Conservation (phyloP, 2,888 invertebrate species). For the Aromia moschata region DNA sequence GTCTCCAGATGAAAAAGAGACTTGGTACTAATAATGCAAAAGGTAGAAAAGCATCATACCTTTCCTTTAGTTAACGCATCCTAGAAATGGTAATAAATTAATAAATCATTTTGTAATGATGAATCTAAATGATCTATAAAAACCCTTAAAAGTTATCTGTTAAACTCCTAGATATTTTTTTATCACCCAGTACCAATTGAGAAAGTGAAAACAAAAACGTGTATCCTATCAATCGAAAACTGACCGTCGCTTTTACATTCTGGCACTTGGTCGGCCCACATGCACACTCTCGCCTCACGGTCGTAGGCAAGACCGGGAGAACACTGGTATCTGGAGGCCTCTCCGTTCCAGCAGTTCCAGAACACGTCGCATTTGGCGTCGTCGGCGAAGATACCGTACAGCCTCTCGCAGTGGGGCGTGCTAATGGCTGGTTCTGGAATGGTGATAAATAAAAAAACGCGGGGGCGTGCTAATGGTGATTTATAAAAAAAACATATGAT, state of each 20-base stretch:
- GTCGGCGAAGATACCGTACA: constrained; percentile 94
- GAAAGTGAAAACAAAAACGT: background rate
- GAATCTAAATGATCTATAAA: too few relatives aligned
- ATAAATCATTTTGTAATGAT: too few relatives aligned
- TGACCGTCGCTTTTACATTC: constrained; percentile 90
- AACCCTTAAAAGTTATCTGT: too few relatives aligned
- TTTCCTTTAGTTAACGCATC: too few relatives aligned
- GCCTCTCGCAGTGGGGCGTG: constrained; percentile 83
- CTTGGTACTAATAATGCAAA: too few relatives aligned
- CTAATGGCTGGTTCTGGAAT: constrained; percentile 82
- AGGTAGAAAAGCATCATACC: too few relatives aligned
- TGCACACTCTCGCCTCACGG: constrained; percentile 90
- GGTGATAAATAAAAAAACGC: too few relatives aligned
- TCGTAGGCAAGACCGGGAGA: constrained; percentile 95
- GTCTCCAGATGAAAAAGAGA: too few relatives aligned
- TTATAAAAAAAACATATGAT: too few relatives aligned
- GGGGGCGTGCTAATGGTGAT: too few relatives aligned
- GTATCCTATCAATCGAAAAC: constrained; percentile 12
- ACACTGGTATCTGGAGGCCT: constrained; percentile 92
- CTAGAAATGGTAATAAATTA: too few relatives aligned
- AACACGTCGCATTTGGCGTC: constrained; percentile 89
- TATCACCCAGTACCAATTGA: background rate
- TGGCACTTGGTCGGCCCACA: constrained; percentile 96
- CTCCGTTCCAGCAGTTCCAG: constrained; percentile 98
- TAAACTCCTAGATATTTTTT: too few relatives aligned